A percentile compares a stretch with the other conserved stretches of the same genome.
phyloP scores from a whole-genome alignment of 1,140 invertebrate genomes.

The Cheumatopsyche charites region DNA sequence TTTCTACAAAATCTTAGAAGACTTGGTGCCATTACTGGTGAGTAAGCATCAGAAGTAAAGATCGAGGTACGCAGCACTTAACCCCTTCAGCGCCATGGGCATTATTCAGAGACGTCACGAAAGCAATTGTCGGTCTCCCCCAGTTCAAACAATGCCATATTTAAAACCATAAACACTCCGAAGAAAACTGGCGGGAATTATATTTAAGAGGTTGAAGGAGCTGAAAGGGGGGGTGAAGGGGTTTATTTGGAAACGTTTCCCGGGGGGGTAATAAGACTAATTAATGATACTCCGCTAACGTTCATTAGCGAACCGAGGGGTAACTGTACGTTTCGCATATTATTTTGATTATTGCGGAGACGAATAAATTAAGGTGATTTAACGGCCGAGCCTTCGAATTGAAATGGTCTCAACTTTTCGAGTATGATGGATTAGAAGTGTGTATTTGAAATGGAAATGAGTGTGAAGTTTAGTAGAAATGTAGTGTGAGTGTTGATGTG shows the following conservation, averaged over 20 bases:
- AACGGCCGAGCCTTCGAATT: constrained; percentile 1
- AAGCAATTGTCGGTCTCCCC: constrained; percentile 42
- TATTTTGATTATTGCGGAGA: constrained; percentile 46
- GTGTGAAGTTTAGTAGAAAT: too few species aligned
- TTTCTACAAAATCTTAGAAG: too few species aligned
- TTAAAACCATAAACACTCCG: constrained; percentile 49
- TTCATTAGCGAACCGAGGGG: constrained; percentile 44
- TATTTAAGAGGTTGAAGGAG: constrained; percentile 46
- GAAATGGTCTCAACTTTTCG: too few species aligned
- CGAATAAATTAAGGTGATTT: constrained; percentile 30
- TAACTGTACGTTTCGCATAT: constrained; percentile 43
- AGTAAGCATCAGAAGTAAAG: too few species aligned
- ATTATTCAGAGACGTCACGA: constrained; percentile 46
- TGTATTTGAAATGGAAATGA: too few species aligned
- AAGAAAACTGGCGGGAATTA: constrained; percentile 48
- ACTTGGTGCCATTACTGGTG: too few species aligned
- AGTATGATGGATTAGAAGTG: too few species aligned
- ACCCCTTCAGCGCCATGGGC: constrained; percentile 28
- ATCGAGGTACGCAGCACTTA: not conserved
- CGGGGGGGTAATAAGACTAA: constrained; percentile 48
- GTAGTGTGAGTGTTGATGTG: too few species aligned
- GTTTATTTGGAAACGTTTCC: constrained; percentile 45
- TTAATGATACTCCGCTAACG: constrained; percentile 48
- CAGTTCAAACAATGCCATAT: constrained; percentile 48
- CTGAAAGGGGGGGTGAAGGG: constrained; percentile 37